Conservation (phyloP, 1,140 invertebrate species). For the Trinorchestia longiramus region DNA sequence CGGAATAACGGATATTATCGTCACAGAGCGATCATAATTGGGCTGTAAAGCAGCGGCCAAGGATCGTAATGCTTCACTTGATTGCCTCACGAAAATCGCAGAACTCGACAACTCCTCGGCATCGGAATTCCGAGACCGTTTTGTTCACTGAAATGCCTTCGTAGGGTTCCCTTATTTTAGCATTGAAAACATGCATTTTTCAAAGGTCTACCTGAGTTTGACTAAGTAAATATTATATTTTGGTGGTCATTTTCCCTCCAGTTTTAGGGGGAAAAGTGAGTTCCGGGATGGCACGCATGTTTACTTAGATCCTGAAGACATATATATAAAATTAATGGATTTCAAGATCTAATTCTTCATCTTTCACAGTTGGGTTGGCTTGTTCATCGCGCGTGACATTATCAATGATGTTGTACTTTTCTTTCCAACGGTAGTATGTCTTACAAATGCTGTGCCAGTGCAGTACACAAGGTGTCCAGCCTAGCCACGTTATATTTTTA, state of each 20-base stretch:
- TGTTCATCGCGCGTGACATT: no score
- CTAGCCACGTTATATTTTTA: no score
- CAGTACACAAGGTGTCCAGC: no score
- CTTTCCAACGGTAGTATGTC: no score
- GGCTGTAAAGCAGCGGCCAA: neutral
- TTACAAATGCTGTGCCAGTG: no score
- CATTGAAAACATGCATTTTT: neutral
- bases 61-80: constrained; percentile 1
- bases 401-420: no score
- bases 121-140: neutral
- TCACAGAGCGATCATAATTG: constrained; percentile 24
- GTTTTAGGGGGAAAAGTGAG: neutral
- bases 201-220: neutral
- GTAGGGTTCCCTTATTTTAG: neutral
- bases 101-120: neutral
- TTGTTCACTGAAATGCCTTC: neutral
- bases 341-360: neutral
- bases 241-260: no score
- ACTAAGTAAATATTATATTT: neutral
- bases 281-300: neutral
- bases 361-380: neutral
- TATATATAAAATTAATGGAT: neutral
- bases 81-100: constrained; percentile 8
- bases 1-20: neutral
- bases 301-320: neutral